Evolutionary conservation across 2,888 invertebrate genomes (phyloP), one percentile per base, ranked within the genome.

Genomic region (Azorinus chamasolen): DNA sequence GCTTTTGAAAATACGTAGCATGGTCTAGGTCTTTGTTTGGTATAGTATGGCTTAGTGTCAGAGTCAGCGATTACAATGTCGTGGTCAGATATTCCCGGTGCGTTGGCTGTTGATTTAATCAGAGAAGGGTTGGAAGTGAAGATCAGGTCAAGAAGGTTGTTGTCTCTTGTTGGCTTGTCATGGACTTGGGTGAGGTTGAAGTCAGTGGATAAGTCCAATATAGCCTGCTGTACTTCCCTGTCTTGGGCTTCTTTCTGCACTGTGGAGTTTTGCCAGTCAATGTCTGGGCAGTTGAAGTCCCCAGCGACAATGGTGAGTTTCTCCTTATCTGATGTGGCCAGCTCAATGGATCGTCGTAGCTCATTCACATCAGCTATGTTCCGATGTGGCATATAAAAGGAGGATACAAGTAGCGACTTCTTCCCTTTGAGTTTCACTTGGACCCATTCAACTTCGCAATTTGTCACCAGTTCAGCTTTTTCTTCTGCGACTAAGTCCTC

Each of bases 381-480:
- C 39, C 65, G 20, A 22, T 65, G 72, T 1, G 72, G 45, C 72
- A 66, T 72, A 39, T 72, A 59, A 37, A 43, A 70, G n/a, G 48
- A 54, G 4, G 63, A 37, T 2, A 70, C 25, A 0, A 51, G 37
- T 10, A 71, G n/a, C n/a, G 46, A 8, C 46, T 71, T 65, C 1
- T 32, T 53, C 5, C 61, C 53, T 39, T 54, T 46, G 0, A 75
- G 48, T 48, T 79, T 71, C 1, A 75, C 24, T 53, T 75, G 68
- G 25, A 54, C 70, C 66, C 68, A 75, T 25, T 46, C 54, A 3
- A 79, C 25, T 66, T 79, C 74, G 27, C 75, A 74, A 22, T 66
- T 45, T 25, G 71, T 79, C 3, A 75, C 54, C 20, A 61, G 53
- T 53, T 71, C 71, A 5, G 65, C 51, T 48, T 73, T 50, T 65